Conservation (phyloP, 2,797 vertebrate genomes). For the Propithecus deckenii region DNA sequence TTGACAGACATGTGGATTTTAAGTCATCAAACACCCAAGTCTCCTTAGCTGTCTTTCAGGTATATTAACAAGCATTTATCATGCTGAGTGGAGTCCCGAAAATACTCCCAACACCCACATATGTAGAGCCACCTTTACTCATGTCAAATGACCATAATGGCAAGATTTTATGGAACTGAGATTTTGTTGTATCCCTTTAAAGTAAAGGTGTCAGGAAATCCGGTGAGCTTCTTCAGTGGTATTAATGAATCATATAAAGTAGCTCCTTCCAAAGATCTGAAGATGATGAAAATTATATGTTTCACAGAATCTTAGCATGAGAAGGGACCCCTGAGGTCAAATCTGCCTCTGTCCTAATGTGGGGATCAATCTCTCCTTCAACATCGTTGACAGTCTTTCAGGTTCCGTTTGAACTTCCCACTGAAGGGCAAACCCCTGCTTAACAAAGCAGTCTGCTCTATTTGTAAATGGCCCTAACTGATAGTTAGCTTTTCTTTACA, state of each 20-base stretch:
- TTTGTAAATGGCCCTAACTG: neutral
- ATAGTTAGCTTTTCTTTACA: neutral
- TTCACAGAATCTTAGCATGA: neutral
- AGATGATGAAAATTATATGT: neutral
- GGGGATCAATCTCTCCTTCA: neutral
- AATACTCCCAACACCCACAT: neutral
- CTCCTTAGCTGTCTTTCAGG: neutral
- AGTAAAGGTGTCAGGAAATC: neutral
- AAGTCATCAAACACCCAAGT: neutral
- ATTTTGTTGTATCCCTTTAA: neutral
- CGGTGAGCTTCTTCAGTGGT: neutral
- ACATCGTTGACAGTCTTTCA: neutral
- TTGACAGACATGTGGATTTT: fast-evolving
- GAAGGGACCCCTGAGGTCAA: neutral
- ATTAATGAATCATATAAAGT: neutral
- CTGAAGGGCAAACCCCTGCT: neutral
- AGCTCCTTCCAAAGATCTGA: neutral
- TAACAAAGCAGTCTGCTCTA: neutral
- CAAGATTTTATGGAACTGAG: neutral
- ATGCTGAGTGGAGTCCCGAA: neutral
- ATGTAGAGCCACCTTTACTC: neutral
- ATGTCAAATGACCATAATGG: neutral
- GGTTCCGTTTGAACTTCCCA: neutral
- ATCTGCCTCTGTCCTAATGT: neutral
- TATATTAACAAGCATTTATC: neutral